Evolutionary conservation across 2,797 vertebrate genomes (phyloP).

Genomic region (Microctenopoma steveboyesi): DNA sequence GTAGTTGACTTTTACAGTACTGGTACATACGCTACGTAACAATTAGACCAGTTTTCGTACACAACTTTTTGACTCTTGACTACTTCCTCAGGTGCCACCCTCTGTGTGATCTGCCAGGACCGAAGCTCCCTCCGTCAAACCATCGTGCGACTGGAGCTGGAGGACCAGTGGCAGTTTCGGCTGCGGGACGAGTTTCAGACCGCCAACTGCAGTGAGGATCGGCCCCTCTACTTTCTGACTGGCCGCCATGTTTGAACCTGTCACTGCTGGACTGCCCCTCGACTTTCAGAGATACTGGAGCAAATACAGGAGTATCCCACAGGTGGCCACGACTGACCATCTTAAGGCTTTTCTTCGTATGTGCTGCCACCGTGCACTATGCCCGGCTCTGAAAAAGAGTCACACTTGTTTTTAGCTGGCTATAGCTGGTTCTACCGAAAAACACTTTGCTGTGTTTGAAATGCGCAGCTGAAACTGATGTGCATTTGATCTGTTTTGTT

Average conservation of each 20-base stretch:
- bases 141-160: slow-evolving; percentile 93
- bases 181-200: slow-evolving; percentile 98
- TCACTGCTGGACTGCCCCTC: slow-evolving; percentile 14
- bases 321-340: slow-evolving; percentile 38
- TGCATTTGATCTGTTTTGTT: slow-evolving; percentile 47
- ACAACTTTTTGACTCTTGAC: neutral
- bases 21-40: neutral
- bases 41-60: neutral
- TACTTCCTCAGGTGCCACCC: slow-evolving; percentile 89
- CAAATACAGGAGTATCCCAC: slow-evolving; percentile 22
- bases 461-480: slow-evolving; percentile 41
- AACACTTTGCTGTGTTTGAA: slow-evolving; percentile 41
- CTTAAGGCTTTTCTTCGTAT: slow-evolving; percentile 44
- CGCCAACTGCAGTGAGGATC: slow-evolving; percentile 95
- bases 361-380: slow-evolving; percentile 35
- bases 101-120: slow-evolving; percentile 98
- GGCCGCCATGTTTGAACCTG: slow-evolving; percentile 90
- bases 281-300: slow-evolving; percentile 25
- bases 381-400: slow-evolving; percentile 34
- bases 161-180: slow-evolving; percentile 99
- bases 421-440: slow-evolving; percentile 31
- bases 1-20: neutral
- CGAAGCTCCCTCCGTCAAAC: slow-evolving; percentile 96
- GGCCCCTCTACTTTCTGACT: slow-evolving; percentile 95
- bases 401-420: slow-evolving; percentile 34